Conservation (phyloP, 2,113 vertebrate species). For the Myocastor coypus region DNA sequence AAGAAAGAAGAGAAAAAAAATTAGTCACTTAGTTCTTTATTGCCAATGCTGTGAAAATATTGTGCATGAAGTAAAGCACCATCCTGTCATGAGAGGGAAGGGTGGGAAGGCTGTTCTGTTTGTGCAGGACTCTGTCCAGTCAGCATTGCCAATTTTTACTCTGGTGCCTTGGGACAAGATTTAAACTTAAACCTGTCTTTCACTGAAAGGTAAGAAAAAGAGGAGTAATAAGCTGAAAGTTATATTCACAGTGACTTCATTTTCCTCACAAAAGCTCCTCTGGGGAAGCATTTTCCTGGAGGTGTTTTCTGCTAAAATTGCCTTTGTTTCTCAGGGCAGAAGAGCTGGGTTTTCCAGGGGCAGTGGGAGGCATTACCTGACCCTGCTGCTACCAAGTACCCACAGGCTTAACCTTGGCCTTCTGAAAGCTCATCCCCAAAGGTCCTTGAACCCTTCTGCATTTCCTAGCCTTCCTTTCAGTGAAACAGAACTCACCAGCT, state of each 20-base stretch:
- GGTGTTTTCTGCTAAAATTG: constrained; percentile 24
- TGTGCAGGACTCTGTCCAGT: neutral
- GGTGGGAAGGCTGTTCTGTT: neutral
- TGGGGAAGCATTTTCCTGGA: neutral
- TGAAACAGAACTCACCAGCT: accelerated
- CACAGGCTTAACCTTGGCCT: too few relatives aligned
- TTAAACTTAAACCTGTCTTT: neutral
- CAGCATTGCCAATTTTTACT: neutral
- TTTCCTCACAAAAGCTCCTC: neutral
- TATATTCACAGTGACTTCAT: neutral
- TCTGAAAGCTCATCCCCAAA: too few relatives aligned
- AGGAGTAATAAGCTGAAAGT: neutral
- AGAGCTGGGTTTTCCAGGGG: too few relatives aligned
- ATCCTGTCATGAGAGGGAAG: neutral
- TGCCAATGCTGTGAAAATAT: neutral
- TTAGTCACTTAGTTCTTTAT: neutral
- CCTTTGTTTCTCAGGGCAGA: neutral
- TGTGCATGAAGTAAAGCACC: neutral
- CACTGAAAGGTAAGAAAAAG: neutral
- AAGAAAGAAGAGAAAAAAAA: too few relatives aligned
- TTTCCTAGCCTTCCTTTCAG: neutral
- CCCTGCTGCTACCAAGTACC: accelerated
- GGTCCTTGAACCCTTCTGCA: neutral
- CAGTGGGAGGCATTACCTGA: neutral
- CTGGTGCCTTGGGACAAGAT: neutral